Evolutionary conservation across 2,888 invertebrate genomes (phyloP), one percentile per base, ranked within the genome.

Genomic region (Nymphalis urticae): DNA sequence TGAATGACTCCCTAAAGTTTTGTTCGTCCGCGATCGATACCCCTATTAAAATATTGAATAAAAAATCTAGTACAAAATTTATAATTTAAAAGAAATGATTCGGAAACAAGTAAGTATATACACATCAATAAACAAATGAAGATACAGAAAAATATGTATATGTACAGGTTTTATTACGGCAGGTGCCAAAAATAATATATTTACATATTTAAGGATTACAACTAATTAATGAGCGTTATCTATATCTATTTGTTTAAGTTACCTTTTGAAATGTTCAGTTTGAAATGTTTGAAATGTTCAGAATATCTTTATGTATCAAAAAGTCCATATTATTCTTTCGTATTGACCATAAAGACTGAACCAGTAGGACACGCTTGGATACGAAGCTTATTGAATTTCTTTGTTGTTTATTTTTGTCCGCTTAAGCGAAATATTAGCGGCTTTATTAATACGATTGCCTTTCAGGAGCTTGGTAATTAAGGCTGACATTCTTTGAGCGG

Each of bases 361-460:
- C 36, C 47, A 50, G 64, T 21, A 47, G 36, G 27, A 36, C 58
- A 58, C 58, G 58, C 58, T 58, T 58, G 58, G 58, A 58, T 58
- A 58, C 58, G 72, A 67, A 75, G 81, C 80, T 84, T 86, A 88
- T 88, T 88, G 85, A 86, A 86, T 86, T 86, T 82, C 82, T 79
- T 83, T 79, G 80, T 82, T 77, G 74, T 85, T 82, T 87, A 85
- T 71, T 87, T 88, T 86, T 79, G 82, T 80, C 79, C 85, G 78
- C 83, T 87, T 80, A 81, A 67, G 70, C 70, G 68, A 69, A 74
- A 66, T 75, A 75, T 75, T 75, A 74, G 74, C 66, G 68, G 67
- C 61, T 68, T 73, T 71, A 72, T 73, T 73, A 74, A 73, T 64
- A 69, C 70, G 72, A 73, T 73, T 74, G 70, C 71, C 70, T 72